Percentiles rank a stretch among this genome's conserved stretches.
phyloP scores from a whole-genome alignment of 2,113 vertebrate genomes.

The Eurystomus gularis region DNA sequence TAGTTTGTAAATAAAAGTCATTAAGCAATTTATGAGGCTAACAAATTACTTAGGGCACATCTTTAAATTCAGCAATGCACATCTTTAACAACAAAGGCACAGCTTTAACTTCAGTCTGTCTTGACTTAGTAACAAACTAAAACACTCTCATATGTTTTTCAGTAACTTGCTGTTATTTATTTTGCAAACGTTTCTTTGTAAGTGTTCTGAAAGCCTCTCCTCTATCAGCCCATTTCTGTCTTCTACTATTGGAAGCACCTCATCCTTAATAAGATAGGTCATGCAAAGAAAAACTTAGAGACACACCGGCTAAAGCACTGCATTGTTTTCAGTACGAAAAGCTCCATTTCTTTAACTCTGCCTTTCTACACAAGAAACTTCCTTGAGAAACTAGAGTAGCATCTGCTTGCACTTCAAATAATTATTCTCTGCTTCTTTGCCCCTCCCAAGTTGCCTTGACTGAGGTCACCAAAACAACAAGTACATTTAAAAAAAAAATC shows the following conservation, averaged over 20 bases:
- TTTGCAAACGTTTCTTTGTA: not conserved
- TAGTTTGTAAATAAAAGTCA: not conserved
- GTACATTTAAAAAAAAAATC: not conserved
- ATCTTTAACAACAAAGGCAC: not conserved
- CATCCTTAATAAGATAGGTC: not conserved
- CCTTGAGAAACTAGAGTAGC: slow-evolving; percentile 7
- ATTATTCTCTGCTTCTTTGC: not conserved
- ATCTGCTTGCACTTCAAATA: slow-evolving; percentile 8
- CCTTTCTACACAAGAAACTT: not conserved
- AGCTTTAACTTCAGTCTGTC: not conserved
- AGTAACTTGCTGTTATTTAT: not conserved
- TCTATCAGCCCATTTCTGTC: not conserved
- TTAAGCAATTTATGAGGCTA: not conserved
- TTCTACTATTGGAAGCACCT: not conserved
- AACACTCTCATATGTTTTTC: not conserved
- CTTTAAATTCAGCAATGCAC: not conserved
- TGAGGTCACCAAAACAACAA: slow-evolving; percentile 4
- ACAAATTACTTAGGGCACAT: not conserved
- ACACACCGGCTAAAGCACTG: not conserved
- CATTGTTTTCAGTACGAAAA: not conserved
- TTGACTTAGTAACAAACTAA: not conserved
- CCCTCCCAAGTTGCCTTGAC: not conserved
- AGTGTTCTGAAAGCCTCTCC: not conserved
- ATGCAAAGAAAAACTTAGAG: not conserved
- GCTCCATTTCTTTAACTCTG: not conserved